These are phyloP conservation scores for Azemiops feae DNA, from an alignment of 2,113 vertebrate species.

Conservation along the genomic window DNA sequence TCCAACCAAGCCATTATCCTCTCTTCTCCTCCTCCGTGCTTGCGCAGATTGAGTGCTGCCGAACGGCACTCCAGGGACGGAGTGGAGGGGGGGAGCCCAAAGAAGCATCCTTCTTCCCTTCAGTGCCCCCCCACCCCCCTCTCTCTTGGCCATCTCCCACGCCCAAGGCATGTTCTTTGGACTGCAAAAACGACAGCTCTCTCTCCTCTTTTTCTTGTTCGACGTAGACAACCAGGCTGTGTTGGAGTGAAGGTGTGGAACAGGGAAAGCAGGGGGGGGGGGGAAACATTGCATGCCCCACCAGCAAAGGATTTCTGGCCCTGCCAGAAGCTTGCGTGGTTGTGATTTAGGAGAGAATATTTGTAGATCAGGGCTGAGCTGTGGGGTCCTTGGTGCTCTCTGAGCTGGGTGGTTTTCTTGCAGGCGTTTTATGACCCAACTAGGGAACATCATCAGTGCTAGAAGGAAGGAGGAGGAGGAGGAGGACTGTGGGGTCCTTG, in stretches of 20 bases:
- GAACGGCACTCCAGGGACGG: neutral
- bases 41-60: neutral
- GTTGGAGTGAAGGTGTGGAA: neutral
- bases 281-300: neutral
- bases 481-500: too few relatives aligned
- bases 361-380: too few relatives aligned
- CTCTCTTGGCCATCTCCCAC: neutral
- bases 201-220: neutral
- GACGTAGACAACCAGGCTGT: neutral
- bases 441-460: too few relatives aligned
- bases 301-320: neutral
- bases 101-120: neutral
- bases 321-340: neutral
- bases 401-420: neutral
- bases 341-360: too few relatives aligned
- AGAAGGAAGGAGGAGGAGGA: too few relatives aligned
- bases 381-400: neutral
- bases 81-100: too few relatives aligned
- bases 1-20: neutral
- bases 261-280: neutral
- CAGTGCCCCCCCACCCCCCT: fast-evolving
- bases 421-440: too few relatives aligned
- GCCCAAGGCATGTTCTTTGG: neutral
- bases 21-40: neutral
- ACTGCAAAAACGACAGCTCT: neutral